Conservation (phyloP, 2,888 invertebrate species). For the Actias luna region DNA sequence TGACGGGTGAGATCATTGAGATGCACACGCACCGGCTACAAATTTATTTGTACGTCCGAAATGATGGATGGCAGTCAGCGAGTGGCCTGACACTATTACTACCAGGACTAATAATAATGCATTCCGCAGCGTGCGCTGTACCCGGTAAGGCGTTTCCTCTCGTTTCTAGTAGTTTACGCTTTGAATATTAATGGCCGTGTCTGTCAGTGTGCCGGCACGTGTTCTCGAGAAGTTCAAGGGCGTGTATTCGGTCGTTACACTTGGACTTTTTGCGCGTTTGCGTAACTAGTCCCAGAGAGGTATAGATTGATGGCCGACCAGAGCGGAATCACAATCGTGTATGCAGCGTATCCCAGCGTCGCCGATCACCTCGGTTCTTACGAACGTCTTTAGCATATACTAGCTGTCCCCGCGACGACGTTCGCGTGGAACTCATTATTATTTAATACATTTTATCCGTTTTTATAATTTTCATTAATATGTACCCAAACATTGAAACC, state of each 20-base stretch:
- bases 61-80: slow-evolving; percentile 11
- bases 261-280: slow-evolving; percentile 53
- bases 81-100: slow-evolving; percentile 15
- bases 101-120: slow-evolving; percentile 39
- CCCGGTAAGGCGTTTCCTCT: slow-evolving; percentile 40
- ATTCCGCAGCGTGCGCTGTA: slow-evolving; percentile 37
- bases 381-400: too few species aligned
- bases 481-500: too few species aligned
- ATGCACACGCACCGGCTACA: not conserved
- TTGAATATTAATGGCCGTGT: slow-evolving; percentile 46
- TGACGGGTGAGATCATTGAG: not conserved
- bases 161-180: slow-evolving; percentile 38
- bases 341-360: not conserved
- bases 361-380: not conserved
- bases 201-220: slow-evolving; percentile 43
- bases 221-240: slow-evolving; percentile 60
- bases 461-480: too few species aligned
- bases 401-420: too few species aligned
- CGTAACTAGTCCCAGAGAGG: slow-evolving; percentile 44
- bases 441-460: too few species aligned
- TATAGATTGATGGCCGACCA: slow-evolving; percentile 44
- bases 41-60: slow-evolving; percentile 7
- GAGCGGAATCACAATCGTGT: slow-evolving; percentile 23
- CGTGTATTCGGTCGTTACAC: slow-evolving; percentile 56
- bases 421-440: too few species aligned